phyloP scores from a whole-genome alignment of 1,140 invertebrate genomes.

The Drosophila bifasciata region DNA sequence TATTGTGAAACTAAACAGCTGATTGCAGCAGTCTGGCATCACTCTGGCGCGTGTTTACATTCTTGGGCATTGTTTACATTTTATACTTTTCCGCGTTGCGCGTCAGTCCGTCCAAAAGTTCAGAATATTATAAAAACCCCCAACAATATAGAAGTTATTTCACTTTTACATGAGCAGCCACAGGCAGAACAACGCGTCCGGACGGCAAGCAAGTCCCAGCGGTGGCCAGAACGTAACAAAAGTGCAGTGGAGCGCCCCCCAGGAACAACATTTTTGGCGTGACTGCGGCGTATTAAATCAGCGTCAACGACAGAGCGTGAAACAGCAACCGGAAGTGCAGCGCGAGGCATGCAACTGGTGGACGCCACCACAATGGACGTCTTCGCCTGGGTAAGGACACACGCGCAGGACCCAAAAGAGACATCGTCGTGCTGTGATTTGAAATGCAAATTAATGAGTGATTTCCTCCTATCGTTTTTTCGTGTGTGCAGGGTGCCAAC shows the following conservation, averaged over 20 bases:
- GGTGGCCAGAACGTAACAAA: slow-evolving; percentile 7
- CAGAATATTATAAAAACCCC: slow-evolving; percentile 13
- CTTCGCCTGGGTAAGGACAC: slow-evolving; percentile 65
- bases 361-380: slow-evolving; percentile 57
- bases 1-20: slow-evolving; percentile 13
- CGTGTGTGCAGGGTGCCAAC: slow-evolving; percentile 91
- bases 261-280: slow-evolving; percentile 56
- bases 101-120: slow-evolving; percentile 2
- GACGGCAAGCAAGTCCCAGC: slow-evolving; percentile 24
- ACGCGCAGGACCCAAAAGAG: slow-evolving; percentile 19
- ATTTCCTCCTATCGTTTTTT: slow-evolving; percentile 58
- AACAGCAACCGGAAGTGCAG: slow-evolving; percentile 74
- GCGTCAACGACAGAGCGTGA: slow-evolving; percentile 53
- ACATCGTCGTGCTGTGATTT: slow-evolving; percentile 47
- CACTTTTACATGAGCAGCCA: slow-evolving; percentile 74
- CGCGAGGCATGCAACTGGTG: slow-evolving; percentile 65
- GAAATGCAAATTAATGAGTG: slow-evolving; percentile 79
- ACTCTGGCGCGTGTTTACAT: slow-evolving; percentile 13
- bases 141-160: slow-evolving; percentile 74
- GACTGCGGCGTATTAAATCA: slow-evolving; percentile 77
- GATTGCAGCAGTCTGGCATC: background rate
- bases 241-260: slow-evolving; percentile 7
- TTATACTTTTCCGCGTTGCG: slow-evolving; percentile 13
- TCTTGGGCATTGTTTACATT: no score
- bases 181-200: slow-evolving; percentile 35